Evolutionary conservation across 2,888 invertebrate genomes (phyloP).

Genomic region (Tetranychus truncatus): DNA sequence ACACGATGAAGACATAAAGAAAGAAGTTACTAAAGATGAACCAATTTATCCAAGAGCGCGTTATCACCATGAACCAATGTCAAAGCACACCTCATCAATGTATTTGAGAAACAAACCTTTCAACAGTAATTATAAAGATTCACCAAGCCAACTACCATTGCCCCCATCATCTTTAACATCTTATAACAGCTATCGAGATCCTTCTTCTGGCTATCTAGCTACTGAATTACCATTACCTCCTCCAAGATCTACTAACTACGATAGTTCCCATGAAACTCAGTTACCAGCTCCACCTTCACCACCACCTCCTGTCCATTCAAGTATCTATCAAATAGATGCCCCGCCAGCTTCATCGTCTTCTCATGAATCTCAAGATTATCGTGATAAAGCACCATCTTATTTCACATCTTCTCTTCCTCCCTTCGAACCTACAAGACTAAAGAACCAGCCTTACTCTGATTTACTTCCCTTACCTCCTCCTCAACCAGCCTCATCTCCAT

Average conservation of each 20-base stretch:
- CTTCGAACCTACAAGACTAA: neutral
- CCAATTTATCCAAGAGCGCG: neutral
- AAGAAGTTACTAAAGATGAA: neutral
- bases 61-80: neutral
- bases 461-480: constrained; percentile 1
- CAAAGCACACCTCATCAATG: neutral
- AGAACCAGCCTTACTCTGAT: neutral
- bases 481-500: neutral
- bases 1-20: neutral
- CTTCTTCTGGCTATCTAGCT: neutral
- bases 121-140: neutral
- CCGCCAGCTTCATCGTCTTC: neutral
- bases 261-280: neutral
- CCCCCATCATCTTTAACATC: neutral
- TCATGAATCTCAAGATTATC: neutral
- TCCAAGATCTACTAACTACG: neutral
- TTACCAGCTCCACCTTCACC: neutral
- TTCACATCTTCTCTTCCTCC: neutral
- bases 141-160: neutral
- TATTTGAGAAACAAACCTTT: neutral
- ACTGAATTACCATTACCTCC: neutral
- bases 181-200: neutral
- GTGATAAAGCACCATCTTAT: neutral
- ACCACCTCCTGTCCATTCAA: neutral
- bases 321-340: neutral